Base-by-base conservation (phyloP, 1,140 invertebrate species). In the Papilio machaon region DNA sequence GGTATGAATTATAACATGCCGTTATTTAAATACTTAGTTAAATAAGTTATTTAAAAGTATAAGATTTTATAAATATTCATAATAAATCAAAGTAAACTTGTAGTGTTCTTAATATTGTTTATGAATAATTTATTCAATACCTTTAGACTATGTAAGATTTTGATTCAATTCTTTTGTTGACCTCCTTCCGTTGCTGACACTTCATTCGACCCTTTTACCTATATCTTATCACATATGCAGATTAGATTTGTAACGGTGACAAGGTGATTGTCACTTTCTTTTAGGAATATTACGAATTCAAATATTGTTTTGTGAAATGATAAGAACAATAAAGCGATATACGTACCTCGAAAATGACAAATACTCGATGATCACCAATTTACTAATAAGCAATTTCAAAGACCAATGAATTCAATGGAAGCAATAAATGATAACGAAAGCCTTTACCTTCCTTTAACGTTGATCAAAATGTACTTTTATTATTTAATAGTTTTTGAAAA, bases 131-230 rank as follows among this genome's bases (percentile, higher is more conserved):
- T 35, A 35, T 70, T 23, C 23, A 13, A 13, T 70, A 70, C 0
- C 4, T 35, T 35, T 30, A 38, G 30, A 38, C 13, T 35, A 64
- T 30, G 13, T 38, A 30, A 70, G 1, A 70, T 70, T 70, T 67
- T 67, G 23, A 67, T 67, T 70, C 64, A 38, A 70, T 70, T 30
- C 64, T 70, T 35, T 70, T 70, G 64, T 35, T 38, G 64, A 70
- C 30, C 64, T 70, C 23, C 30, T 70, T 70, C 11, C 64, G 6
- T 35, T 30, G 64, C 38, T 70, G 64, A 70, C 64, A 70, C 64
- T 70, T 70, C 60, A 64, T 64, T 64, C 13, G 64, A 70, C 64
- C 64, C 64, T 70, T 70, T 70, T 70, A 35, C 64, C 64, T 70
- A 1, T 70, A 35, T 70, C 64, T 70, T 70, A 70, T 70, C 64